Base-by-base conservation (phyloP, 1,140 invertebrate species). In the Hestina assimilis region DNA sequence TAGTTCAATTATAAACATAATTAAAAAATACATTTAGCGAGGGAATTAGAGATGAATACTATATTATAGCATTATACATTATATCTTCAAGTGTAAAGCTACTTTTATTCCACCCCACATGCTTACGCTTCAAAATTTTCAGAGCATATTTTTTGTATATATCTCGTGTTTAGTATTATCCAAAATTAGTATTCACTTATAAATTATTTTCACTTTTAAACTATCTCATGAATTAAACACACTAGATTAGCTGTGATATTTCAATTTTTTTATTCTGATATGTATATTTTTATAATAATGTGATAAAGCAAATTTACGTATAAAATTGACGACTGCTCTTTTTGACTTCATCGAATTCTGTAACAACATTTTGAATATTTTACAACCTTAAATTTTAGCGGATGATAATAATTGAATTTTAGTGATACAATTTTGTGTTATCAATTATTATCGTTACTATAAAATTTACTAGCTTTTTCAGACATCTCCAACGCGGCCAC, bases 41-140 rank as follows among this genome's bases (percentile, higher is more conserved):
- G 4, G n/a, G 33, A 15, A 38, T 7, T 1, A 38, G 17, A 14
- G 19, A 38, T 15, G 6, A 38, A 38, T 38, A 11, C 4, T 3
- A 4, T 47, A 31, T 31, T 31, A 47, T 31, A 48, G 31, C 46
- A 24, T 14, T n/a, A 23, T 9, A 48, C 35, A 48, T 33, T 48
- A 19, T 19, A 6, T 20, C 46, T 38, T 29, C 1, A 31, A 35
- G 46, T 48, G 17, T 35, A 24, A 6, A 35, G 4, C 6, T 9
- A 3, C 46, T 46, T 43, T 57, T 15, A 21, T 42, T 48, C 6
- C 20, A 48, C 12, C 45, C 45, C 20, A 33, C 26, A 42, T 31
- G 19, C 48, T 56, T 48, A 48, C 46, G 14, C 43, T 57, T 48
- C 11, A 41, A 57, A 46, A 50, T 42, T 57, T 57, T 26, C 41